phyloP scores from a whole-genome alignment of 2,888 invertebrate species.

The Isotomurus palustris region DNA sequence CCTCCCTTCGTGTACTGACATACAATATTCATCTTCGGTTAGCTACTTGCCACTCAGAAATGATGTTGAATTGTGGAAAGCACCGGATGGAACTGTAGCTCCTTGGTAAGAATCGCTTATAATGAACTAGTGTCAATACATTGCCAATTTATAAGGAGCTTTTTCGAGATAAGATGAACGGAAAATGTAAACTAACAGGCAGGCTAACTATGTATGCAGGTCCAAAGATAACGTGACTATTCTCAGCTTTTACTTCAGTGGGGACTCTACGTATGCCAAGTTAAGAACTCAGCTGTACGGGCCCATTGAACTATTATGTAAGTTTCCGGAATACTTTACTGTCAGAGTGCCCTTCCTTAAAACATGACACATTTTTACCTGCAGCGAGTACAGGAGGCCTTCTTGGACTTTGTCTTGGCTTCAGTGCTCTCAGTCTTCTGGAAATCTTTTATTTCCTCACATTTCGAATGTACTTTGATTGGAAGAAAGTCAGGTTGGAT shows the following conservation, averaged over 20 bases:
- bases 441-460: conserved; percentile 36
- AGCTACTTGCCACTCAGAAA: conserved; percentile 15
- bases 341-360: neutral
- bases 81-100: no score
- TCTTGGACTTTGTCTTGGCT: conserved; percentile 33
- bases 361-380: no score
- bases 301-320: conserved; percentile 36
- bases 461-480: conserved; percentile 16
- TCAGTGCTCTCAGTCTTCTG: conserved; percentile 30
- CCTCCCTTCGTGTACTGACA: no score
- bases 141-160: no score
- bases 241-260: conserved; percentile 35
- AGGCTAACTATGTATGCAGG: conserved; percentile 23
- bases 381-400: conserved; percentile 35
- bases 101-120: conserved; percentile 8
- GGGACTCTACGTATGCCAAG: conserved; percentile 31
- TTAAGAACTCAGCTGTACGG: conserved; percentile 35
- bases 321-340: neutral
- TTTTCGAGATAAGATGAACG: no score
- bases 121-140: no score
- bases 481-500: no score
- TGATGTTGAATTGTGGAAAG: neutral
- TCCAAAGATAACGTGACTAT: conserved; percentile 33
- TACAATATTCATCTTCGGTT: no score
- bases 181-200: no score